Evolutionary conservation across 2,113 vertebrate species (phyloP).

Genomic region (Rhabdornis inornatus): DNA sequence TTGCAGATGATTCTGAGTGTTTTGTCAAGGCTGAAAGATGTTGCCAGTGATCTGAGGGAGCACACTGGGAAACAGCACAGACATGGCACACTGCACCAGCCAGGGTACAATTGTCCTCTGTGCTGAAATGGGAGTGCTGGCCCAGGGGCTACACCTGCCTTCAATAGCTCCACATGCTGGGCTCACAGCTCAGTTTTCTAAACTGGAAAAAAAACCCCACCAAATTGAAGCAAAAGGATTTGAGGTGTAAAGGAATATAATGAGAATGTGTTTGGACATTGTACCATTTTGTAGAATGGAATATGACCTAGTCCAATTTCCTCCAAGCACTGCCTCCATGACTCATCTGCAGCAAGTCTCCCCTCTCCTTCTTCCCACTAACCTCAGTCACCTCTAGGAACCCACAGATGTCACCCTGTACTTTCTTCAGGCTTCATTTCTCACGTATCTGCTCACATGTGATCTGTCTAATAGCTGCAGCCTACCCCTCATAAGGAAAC

Average conservation of each 20-base stretch:
- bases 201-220: background rate
- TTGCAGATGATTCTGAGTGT: background rate
- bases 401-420: background rate
- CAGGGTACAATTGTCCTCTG: accelerated
- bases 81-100: background rate
- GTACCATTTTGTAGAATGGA: background rate
- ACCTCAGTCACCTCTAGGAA: background rate
- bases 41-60: accelerated
- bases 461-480: background rate
- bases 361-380: background rate
- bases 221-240: background rate
- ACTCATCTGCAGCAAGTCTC: background rate
- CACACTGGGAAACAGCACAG: accelerated
- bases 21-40: background rate
- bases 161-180: background rate
- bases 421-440: background rate
- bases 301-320: background rate
- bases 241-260: background rate
- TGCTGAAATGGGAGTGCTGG: background rate
- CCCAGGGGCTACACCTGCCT: background rate
- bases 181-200: background rate
- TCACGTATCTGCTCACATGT: background rate
- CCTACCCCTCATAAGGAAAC: background rate
- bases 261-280: background rate
- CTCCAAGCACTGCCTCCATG: background rate